These are phyloP conservation scores for Poicephalus meyeri DNA, from an alignment of 2,113 vertebrate genomes.

Conservation along the genomic window DNA sequence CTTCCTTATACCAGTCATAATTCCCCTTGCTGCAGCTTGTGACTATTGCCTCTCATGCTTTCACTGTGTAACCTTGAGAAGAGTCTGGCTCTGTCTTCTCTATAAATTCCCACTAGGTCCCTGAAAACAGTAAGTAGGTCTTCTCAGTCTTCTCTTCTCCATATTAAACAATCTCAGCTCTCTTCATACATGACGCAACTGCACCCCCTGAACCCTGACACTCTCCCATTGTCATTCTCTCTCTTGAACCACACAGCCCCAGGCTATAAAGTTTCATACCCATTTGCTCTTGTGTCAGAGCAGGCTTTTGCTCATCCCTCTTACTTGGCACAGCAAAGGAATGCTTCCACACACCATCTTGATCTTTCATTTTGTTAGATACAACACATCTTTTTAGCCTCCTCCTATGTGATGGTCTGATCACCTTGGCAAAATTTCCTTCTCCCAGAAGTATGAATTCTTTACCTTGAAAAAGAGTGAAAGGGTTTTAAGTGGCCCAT, in stretches of 20 bases:
- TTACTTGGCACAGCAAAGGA: not conserved
- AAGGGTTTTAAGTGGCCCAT: not conserved
- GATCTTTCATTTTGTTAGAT: not conserved
- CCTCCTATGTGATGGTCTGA: not conserved
- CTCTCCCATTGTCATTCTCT: not conserved
- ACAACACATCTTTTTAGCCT: not conserved
- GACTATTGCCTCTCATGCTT: not conserved
- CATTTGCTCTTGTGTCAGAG: not conserved
- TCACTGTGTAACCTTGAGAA: not conserved
- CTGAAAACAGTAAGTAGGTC: not conserved
- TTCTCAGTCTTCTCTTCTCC: not conserved
- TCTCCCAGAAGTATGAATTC: not conserved
- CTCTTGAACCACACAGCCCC: rapidly evolving
- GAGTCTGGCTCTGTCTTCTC: not conserved
- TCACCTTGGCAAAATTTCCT: not conserved
- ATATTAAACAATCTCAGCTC: not conserved
- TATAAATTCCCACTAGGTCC: not conserved
- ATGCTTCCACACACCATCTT: not conserved
- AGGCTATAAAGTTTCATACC: not conserved
- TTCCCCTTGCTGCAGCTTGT: not conserved
- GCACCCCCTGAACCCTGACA: not conserved
- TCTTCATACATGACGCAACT: not conserved
- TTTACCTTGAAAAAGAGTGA: not conserved
- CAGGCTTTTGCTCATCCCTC: rapidly evolving
- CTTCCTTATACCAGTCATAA: not conserved